These are phyloP conservation scores for Diadegma fenestrale DNA, from an alignment of 2,888 invertebrate species.

Conservation along the genomic window DNA sequence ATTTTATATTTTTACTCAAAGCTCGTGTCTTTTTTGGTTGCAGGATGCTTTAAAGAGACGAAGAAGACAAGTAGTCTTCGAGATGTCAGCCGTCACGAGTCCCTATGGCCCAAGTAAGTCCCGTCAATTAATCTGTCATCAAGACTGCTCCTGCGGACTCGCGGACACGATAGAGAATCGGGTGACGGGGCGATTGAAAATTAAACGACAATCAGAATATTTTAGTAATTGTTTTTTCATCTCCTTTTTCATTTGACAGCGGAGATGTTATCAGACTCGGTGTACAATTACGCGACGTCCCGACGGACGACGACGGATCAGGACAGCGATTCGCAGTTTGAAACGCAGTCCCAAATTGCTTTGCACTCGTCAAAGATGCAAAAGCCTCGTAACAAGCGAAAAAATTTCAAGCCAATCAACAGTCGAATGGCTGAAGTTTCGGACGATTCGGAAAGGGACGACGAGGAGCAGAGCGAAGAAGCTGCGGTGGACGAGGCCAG, in stretches of 20 bases:
- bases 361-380: constrained; percentile 75
- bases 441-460: constrained; percentile 80
- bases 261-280: constrained; percentile 85
- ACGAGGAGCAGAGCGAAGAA: constrained; percentile 75
- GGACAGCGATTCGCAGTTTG: constrained; percentile 83
- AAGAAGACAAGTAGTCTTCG: constrained; percentile 76
- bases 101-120: constrained; percentile 85
- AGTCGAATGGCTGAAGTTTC: constrained; percentile 85
- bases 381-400: constrained; percentile 86
- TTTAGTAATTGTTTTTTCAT: constrained; percentile 23
- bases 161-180: not conserved
- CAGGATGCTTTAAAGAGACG: constrained; percentile 82
- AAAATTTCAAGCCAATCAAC: constrained; percentile 85
- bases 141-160: not conserved
- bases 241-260: constrained; percentile 73
- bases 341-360: constrained; percentile 80
- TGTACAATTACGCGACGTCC: constrained; percentile 84
- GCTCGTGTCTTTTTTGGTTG: constrained; percentile 73
- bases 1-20: not conserved
- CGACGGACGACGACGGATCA: constrained; percentile 82
- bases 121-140: not conserved
- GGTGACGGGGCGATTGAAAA: constrained; percentile 18
- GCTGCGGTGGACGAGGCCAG: constrained; percentile 72
- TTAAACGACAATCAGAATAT: not conserved
- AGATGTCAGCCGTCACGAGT: constrained; percentile 84